Conservation (phyloP, 2,797 vertebrate species). For the Leptatherina wallacei region DNA sequence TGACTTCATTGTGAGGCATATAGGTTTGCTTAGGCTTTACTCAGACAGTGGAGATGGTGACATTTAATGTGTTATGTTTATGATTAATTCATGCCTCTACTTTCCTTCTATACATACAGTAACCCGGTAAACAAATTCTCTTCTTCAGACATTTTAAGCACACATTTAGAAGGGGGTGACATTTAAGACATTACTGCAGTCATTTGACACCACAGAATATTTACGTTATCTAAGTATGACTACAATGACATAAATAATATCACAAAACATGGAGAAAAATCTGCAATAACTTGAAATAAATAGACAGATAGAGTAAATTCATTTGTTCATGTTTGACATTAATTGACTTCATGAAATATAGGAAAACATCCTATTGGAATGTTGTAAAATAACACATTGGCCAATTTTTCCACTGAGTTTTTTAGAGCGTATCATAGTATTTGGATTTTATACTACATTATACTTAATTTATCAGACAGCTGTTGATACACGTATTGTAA, state of each 20-base stretch:
- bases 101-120: conserved; percentile 39
- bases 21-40: conserved; percentile 49
- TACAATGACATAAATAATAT: neutral
- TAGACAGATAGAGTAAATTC: too few species aligned
- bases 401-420: too few species aligned
- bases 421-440: too few species aligned
- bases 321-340: neutral
- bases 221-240: neutral
- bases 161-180: conserved; percentile 45
- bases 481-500: too few species aligned
- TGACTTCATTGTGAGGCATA: conserved; percentile 56
- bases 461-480: too few species aligned
- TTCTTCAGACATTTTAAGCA: conserved; percentile 43
- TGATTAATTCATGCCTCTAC: conserved; percentile 68
- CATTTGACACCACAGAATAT: conserved; percentile 7
- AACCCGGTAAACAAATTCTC: conserved; percentile 20
- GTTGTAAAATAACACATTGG: too few species aligned
- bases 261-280: neutral
- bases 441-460: too few species aligned
- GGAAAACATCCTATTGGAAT: neutral
- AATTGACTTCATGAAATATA: conserved; percentile 4
- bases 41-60: conserved; percentile 65
- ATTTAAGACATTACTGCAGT: conserved; percentile 47
- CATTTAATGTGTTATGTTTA: conserved; percentile 69
- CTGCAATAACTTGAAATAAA: neutral